These are phyloP conservation scores for Pseudorectes ferrugineus DNA, from an alignment of 2,113 vertebrate species.

Conservation along the genomic window DNA sequence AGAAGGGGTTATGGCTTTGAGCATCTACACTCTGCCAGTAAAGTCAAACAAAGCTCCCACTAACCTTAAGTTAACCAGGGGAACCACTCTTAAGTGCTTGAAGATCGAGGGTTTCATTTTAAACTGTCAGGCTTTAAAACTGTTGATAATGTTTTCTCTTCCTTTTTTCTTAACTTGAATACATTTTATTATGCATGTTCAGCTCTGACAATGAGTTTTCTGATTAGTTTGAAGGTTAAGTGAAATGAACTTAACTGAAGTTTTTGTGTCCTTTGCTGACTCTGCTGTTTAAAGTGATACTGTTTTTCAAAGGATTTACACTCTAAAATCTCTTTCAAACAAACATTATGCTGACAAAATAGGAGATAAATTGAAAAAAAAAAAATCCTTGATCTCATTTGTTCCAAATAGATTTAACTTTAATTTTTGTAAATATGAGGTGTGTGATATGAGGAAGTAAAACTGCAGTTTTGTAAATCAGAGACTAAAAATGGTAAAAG, in stretches of 20 bases:
- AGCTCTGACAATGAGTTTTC: not conserved
- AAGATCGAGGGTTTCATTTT: not conserved
- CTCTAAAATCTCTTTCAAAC: not conserved
- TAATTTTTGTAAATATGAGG: not conserved
- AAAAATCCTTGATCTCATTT: not conserved
- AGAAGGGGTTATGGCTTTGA: not conserved
- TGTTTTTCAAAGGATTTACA: not conserved
- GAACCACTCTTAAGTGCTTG: not conserved
- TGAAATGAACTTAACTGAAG: not conserved
- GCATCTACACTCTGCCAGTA: not conserved
- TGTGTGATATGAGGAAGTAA: not conserved
- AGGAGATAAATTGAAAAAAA: not conserved
- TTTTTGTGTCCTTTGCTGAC: slow-evolving; percentile 1
- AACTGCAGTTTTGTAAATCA: not conserved
- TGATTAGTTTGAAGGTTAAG: not conserved
- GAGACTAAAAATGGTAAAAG: not conserved
- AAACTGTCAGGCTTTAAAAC: not conserved
- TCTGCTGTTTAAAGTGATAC: not conserved
- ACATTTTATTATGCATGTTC: not conserved
- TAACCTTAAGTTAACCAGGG: not conserved
- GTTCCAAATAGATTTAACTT: not conserved
- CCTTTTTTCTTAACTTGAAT: not conserved
- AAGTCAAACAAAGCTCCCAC: not conserved
- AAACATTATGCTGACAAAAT: not conserved
- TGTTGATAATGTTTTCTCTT: not conserved